Percentiles rank a stretch among this genome's conserved stretches.
phyloP scores from a whole-genome alignment of 2,113 vertebrate species.

The Colaptes auratus region DNA sequence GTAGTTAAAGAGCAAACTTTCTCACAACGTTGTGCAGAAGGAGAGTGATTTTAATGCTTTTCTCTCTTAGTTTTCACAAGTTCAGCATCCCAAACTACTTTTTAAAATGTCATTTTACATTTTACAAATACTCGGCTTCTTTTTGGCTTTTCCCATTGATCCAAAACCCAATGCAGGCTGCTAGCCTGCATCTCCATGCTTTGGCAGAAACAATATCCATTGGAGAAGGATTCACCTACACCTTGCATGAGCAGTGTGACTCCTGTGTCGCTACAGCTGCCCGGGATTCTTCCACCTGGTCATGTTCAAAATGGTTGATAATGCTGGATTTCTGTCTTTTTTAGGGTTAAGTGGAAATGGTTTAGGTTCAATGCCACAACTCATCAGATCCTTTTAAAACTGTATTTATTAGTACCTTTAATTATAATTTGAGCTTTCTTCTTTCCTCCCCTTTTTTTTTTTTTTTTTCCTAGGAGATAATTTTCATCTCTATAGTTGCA shows the following conservation, averaged over 20 bases:
- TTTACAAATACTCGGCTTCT: background rate
- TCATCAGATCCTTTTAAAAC: background rate
- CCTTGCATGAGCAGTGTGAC: background rate
- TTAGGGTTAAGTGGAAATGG: background rate
- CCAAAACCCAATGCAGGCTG: background rate
- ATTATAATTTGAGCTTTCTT: background rate
- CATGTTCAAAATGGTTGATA: background rate
- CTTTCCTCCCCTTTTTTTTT: background rate
- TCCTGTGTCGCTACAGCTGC: background rate
- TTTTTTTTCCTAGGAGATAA: background rate
- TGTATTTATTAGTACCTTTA: background rate
- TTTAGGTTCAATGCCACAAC: background rate
- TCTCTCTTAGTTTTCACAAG: background rate
- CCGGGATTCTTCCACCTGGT: background rate
- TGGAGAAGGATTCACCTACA: background rate
- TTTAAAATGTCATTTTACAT: background rate
- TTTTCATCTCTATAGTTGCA: background rate
- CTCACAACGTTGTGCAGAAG: background rate
- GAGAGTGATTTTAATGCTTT: background rate
- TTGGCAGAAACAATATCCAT: background rate
- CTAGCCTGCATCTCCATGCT: background rate
- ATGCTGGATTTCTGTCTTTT: background rate
- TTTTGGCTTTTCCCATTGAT: slow-evolving; percentile 6
- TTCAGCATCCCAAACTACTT: background rate
- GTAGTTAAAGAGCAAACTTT: background rate